phyloP scores from a whole-genome alignment of 35 echinoderm and acorn worm species.

The Heliocidaris tuberculata region DNA sequence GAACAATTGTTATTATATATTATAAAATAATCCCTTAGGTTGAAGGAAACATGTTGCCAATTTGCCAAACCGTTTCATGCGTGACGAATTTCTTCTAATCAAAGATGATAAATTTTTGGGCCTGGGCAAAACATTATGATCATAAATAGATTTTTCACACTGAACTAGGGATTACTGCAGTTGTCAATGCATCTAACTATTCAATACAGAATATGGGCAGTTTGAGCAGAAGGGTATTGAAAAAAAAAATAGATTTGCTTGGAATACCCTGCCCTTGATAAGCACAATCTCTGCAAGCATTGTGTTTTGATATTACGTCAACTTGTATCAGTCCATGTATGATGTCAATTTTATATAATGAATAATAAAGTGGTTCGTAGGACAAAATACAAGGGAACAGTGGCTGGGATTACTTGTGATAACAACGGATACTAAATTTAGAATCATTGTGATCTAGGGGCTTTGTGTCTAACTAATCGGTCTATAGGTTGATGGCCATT shows the following conservation, averaged over 20 bases:
- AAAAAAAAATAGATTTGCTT: not conserved
- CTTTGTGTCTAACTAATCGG: not conserved
- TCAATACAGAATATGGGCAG: too few relatives aligned
- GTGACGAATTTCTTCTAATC: too few relatives aligned
- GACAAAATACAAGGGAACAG: not conserved
- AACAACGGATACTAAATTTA: not conserved
- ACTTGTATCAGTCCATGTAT: not conserved
- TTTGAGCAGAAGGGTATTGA: not conserved
- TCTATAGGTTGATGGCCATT: not conserved
- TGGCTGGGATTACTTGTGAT: not conserved
- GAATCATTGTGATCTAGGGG: not conserved
- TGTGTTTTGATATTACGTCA: not conserved
- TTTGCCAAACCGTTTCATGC: too few relatives aligned
- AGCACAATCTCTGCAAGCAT: not conserved
- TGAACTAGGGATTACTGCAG: too few relatives aligned
- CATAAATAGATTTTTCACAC: too few relatives aligned
- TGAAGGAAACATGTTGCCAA: too few relatives aligned
- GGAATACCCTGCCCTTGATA: not conserved
- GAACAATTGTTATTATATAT: too few relatives aligned
- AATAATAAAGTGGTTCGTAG: not conserved
- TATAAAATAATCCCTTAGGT: too few relatives aligned
- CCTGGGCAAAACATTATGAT: too few relatives aligned
- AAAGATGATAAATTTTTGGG: too few relatives aligned
- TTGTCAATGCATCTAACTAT: too few relatives aligned
- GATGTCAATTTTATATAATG: not conserved